Percentiles rank a stretch among this genome's conserved stretches.
Evolutionary conservation across 2,888 invertebrate species (phyloP).

Genomic region (Idaea straminata): DNA sequence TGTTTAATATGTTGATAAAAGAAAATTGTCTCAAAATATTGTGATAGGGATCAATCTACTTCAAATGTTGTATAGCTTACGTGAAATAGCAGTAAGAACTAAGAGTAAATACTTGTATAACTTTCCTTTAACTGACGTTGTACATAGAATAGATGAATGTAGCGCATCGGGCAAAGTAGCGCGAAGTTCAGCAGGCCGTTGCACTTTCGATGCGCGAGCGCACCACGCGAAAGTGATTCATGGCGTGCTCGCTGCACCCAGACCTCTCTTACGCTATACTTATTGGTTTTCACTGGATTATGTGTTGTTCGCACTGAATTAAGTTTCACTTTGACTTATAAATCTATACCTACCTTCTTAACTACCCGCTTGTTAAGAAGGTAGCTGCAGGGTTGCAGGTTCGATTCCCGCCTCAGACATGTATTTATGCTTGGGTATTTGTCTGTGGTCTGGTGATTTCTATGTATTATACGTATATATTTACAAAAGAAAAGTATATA

Average conservation of each 20-base stretch:
- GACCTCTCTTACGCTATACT: constrained; percentile 5
- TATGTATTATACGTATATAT: no score
- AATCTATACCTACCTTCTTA: background rate
- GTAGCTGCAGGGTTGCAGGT: no score
- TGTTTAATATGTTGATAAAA: background rate
- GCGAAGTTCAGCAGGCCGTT: constrained; percentile 75
- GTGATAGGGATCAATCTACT: background rate
- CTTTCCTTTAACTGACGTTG: constrained; percentile 11
- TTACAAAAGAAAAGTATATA: no score
- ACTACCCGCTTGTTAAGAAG: no score
- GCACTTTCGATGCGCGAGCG: constrained; percentile 64
- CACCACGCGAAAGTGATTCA: constrained; percentile 68
- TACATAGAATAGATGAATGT: constrained; percentile 24
- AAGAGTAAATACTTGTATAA: background rate
- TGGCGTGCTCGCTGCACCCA: constrained; percentile 36
- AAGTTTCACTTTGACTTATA: background rate
- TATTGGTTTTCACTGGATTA: constrained; percentile 16
- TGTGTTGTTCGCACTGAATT: background rate
- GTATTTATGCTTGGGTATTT: no score
- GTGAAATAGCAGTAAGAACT: background rate
- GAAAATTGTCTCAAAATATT: background rate
- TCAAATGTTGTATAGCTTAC: background rate
- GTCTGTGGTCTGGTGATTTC: no score
- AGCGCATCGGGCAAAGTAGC: constrained; percentile 58
- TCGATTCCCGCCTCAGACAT: no score